phyloP scores from a whole-genome alignment of 2,888 invertebrate genomes.

The Drosophila pseudotalamancana region DNA sequence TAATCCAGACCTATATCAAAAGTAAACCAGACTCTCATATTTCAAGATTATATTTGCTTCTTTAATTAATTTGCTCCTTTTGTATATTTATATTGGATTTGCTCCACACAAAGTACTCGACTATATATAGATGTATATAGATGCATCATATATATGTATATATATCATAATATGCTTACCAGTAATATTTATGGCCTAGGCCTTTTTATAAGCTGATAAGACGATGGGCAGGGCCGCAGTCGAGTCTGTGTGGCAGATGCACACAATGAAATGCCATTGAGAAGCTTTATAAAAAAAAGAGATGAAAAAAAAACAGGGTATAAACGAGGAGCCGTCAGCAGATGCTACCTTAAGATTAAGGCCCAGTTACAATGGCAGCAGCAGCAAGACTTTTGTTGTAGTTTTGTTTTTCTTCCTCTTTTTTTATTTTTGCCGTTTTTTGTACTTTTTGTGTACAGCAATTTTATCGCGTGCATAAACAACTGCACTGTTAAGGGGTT shows the following conservation, averaged over 20 bases:
- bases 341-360: conserved; percentile 74
- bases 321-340: conserved; percentile 37
- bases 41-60: conserved; percentile 11
- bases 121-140: conserved; percentile 2
- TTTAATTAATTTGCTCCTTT: neutral
- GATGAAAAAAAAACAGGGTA: conserved; percentile 1
- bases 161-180: conserved; percentile 35
- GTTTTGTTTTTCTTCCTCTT: conserved; percentile 2
- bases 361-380: conserved; percentile 53
- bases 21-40: conserved; percentile 1
- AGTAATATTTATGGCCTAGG: conserved; percentile 59
- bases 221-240: conserved; percentile 36
- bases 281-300: neutral
- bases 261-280: conserved; percentile 53
- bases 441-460: conserved; percentile 37
- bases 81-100: neutral
- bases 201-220: conserved; percentile 58
- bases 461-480: conserved; percentile 77
- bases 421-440: conserved; percentile 45
- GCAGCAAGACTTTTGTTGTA: conserved; percentile 68
- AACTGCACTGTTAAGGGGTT: conserved; percentile 40
- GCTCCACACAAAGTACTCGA: conserved; percentile 6
- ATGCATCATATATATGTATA: neutral
- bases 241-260: conserved; percentile 15
- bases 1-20: no score